Evolutionary conservation across 2,113 vertebrate species (phyloP), one percentile per base, ranked within the genome.

Genomic region (Ammodytes dubius): DNA sequence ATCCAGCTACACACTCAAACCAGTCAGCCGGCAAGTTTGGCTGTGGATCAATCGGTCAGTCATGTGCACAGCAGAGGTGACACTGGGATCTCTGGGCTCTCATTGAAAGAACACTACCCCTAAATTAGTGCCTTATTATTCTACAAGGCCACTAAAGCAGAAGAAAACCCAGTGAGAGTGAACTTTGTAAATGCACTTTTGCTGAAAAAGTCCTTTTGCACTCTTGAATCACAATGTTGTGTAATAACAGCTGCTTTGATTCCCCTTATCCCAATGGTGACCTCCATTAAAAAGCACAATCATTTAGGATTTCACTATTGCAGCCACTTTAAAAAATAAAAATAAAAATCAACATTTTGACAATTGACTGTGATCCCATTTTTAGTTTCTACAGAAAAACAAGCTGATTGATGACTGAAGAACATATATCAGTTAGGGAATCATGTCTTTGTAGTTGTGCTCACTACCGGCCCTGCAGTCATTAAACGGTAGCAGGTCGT

Each of bases 1-100:
- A 79, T 80, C 81, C 84, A 79, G 83, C 70, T 27, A 74, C 78
- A 76, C 75, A 79, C 72, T 56, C 86, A 53, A 12, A 67, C 27
- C 84, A 83, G 77, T 80, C 84, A 85, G 80, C 79, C 42, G 14
- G 78, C 73, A 79, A 86, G 79, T 89, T 87, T 90, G 92, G 89
- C 89, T 77, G n/a, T 15, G 63, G 79, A 86, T 88, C 70, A 87
- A 86, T 88, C 70, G 86, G 71, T 84, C 82, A 45, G 70, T 86
- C 71, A 17, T 82, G 77, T 77, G 64, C 88, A 89, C 77, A 81
- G 82, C 73, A 85, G 84, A 88, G 82, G 88, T 81, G 82, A 79
- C 77, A 81, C 70, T 81, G 88, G 88, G 75, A 70, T 74, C 82
- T 85, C 64, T 81, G 70, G 80, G 40, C 56, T 59, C 67, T 59